A percentile compares a stretch with the other conserved stretches of the same genome.
phyloP scores from a whole-genome alignment of 2,113 vertebrate genomes.

The Poeciliopsis prolifica region DNA sequence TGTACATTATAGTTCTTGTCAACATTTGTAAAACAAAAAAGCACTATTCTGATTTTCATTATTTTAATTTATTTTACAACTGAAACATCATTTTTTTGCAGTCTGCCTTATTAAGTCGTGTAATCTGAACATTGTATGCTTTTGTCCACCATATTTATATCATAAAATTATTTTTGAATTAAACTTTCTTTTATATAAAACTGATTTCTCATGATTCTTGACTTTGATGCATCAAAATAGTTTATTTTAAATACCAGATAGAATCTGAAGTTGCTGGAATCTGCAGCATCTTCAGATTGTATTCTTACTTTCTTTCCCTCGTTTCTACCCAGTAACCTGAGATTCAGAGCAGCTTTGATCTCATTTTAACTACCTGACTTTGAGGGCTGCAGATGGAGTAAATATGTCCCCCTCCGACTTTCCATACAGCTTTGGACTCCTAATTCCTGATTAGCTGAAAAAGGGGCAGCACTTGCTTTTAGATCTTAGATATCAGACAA shows the following conservation, averaged over 20 bases:
- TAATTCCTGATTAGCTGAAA: constrained; percentile 85
- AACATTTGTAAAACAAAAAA: background rate
- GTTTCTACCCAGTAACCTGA: constrained; percentile 48
- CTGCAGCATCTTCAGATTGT: background rate
- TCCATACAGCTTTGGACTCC: constrained; percentile 78
- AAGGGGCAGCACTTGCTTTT: constrained; percentile 82
- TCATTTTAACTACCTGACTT: constrained; percentile 74
- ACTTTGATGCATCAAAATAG: background rate
- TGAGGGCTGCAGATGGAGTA: constrained; percentile 82
- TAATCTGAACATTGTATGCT: constrained; percentile 7
- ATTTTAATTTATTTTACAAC: background rate
- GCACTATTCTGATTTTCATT: background rate
- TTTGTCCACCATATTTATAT: constrained; percentile 67
- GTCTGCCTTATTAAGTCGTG: background rate
- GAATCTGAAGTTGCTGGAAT: background rate
- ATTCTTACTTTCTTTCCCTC: constrained; percentile 11
- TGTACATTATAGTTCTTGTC: background rate
- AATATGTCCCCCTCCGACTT: constrained; percentile 80
- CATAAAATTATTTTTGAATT: constrained; percentile 63
- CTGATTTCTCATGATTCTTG: background rate
- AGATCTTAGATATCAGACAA: constrained; percentile 78
- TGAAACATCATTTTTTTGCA: background rate
- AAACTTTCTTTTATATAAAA: constrained; percentile 61
- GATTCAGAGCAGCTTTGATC: constrained; percentile 77
- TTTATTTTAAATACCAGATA: background rate